Conservation (phyloP, 2,113 vertebrate species). For the Cepphus grylle region DNA sequence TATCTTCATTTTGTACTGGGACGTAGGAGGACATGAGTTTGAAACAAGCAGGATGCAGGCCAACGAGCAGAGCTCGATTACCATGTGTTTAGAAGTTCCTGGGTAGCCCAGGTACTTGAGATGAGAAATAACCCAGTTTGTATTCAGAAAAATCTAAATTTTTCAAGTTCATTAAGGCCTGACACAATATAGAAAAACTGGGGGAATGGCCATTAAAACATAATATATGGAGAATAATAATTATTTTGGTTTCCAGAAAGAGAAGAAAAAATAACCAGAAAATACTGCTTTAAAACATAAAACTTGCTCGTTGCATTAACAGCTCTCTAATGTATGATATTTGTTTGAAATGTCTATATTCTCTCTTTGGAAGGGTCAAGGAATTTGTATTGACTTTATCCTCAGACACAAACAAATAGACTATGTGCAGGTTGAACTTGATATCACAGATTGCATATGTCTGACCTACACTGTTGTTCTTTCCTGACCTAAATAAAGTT, state of each 20-base stretch:
- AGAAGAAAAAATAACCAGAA: neutral
- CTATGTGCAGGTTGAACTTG: neutral
- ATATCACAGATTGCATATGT: neutral
- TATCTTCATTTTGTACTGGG: neutral
- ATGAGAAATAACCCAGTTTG: neutral
- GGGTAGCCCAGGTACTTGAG: neutral
- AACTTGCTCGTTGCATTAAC: neutral
- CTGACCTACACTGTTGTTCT: neutral
- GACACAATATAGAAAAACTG: neutral
- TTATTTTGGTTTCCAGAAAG: neutral
- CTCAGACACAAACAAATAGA: neutral
- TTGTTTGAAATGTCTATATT: neutral
- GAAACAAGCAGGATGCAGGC: neutral
- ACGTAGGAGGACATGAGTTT: neutral
- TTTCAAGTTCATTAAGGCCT: neutral
- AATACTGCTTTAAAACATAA: neutral
- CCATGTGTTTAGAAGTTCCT: neutral
- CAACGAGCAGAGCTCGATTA: neutral
- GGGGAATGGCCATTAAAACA: neutral
- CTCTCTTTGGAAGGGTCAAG: neutral
- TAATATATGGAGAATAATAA: neutral
- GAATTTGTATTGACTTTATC: neutral
- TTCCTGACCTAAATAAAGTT: neutral
- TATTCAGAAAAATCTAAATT: neutral
- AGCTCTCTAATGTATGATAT: neutral